Conservation (phyloP, 2,888 invertebrate species). For the Frankliniella fusca region DNA sequence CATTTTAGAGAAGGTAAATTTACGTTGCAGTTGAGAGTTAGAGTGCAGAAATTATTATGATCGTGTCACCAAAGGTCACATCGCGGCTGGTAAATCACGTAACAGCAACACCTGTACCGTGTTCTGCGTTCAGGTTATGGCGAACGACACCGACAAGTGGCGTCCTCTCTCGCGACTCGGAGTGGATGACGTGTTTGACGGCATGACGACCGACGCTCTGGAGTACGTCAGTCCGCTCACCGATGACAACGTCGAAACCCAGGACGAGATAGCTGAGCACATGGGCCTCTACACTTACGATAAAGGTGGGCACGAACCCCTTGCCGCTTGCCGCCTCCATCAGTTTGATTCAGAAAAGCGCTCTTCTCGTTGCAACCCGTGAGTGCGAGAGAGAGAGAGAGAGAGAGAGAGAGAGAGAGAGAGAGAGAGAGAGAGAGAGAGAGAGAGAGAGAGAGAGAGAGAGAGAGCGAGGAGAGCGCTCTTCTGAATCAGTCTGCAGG, state of each 20-base stretch:
- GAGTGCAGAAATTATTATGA: too few species aligned
- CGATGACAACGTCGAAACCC: neutral
- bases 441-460: neutral
- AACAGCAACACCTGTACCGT: too few species aligned
- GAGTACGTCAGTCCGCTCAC: neutral
- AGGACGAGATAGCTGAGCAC: neutral
- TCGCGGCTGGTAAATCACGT: too few species aligned
- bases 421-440: neutral
- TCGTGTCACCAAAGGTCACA: too few species aligned
- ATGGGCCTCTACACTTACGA: slow-evolving; percentile 6
- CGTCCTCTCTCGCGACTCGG: neutral
- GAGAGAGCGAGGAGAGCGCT: too few species aligned
- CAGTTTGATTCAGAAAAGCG: too few species aligned
- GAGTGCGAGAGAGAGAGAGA: too few species aligned
- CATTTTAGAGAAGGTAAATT: neutral
- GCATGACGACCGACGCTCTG: neutral
- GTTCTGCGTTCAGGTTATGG: neutral
- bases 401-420: too few species aligned
- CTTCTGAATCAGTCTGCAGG: too few species aligned
- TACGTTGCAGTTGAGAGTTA: too few species aligned
- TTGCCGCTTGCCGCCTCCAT: too few species aligned
- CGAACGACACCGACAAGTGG: neutral
- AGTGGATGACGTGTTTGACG: neutral
- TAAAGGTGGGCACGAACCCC: neutral
- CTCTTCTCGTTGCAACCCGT: too few species aligned